These are phyloP conservation scores for Colaptes auratus DNA, from an alignment of 2,113 vertebrate genomes.

Conservation along the genomic window DNA sequence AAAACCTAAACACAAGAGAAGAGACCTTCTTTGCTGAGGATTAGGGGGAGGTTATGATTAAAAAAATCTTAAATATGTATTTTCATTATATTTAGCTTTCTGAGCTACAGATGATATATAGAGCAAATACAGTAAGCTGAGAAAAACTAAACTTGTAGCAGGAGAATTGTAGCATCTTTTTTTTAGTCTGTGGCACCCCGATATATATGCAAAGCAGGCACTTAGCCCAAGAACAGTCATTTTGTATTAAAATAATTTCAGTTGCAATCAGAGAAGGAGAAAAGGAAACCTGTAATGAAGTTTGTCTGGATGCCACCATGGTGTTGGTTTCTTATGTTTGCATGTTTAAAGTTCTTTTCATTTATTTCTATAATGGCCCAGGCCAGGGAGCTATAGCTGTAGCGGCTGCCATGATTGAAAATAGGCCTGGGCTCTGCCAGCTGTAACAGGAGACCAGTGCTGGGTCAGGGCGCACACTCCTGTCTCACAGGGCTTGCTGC, in stretches of 20 bases:
- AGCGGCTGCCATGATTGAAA: conserved; percentile 12
- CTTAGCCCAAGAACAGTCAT: background rate
- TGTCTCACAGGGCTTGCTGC: background rate
- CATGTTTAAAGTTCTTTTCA: conserved; percentile 9
- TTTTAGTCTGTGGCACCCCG: background rate
- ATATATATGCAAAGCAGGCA: background rate
- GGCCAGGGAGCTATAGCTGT: background rate
- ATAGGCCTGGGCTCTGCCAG: background rate
- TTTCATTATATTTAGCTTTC: background rate
- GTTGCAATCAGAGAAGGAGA: background rate
- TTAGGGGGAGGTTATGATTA: background rate
- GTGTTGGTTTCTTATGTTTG: background rate
- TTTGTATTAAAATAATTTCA: conserved; percentile 8
- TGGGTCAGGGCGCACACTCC: background rate
- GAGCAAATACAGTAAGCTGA: background rate
- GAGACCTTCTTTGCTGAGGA: background rate
- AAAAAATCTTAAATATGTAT: background rate
- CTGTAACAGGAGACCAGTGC: background rate
- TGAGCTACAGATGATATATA: background rate
- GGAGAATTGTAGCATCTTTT: background rate
- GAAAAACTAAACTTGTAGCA: background rate
- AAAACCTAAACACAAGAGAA: background rate
- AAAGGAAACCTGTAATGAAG: conserved; percentile 14
- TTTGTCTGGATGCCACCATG: background rate
- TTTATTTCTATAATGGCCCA: background rate